A percentile compares a stretch with the other conserved stretches of the same genome.
These are phyloP conservation scores for Trachemys scripta DNA, from an alignment of 2,113 vertebrate genomes.

Conservation along the genomic window DNA sequence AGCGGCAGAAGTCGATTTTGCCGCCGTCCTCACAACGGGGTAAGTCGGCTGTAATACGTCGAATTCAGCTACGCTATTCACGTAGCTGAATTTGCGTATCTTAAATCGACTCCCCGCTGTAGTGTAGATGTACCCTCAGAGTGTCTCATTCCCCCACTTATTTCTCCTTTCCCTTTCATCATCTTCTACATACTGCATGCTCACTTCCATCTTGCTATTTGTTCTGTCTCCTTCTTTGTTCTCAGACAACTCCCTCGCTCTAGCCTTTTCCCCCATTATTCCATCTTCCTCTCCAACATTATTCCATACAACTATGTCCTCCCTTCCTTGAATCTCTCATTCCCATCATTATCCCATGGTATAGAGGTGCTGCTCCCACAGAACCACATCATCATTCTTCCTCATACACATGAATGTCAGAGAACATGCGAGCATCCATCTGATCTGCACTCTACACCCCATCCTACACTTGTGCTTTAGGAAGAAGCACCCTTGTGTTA, in stretches of 20 bases:
- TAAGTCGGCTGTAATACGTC: too few species aligned
- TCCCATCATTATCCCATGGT: neutral
- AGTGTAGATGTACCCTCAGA: too few species aligned
- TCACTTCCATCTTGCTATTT: neutral
- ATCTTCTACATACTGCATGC: neutral
- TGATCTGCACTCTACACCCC: neutral
- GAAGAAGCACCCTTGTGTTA: neutral
- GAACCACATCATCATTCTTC: neutral
- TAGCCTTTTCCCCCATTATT: neutral
- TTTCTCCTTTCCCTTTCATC: neutral
- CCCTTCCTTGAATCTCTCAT: neutral
- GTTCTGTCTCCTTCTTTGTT: neutral
- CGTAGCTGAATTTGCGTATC: too few species aligned
- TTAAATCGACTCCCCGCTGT: too few species aligned
- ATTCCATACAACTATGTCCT: neutral
- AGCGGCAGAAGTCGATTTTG: too few species aligned
- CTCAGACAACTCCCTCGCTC: rapidly evolving
- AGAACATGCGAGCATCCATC: neutral
- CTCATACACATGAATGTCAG: neutral
- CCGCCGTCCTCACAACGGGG: too few species aligned
- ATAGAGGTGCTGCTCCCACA: neutral
- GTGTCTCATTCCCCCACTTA: neutral
- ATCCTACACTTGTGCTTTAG: neutral
- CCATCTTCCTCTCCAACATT: rapidly evolving
- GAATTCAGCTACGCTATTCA: too few species aligned